These are phyloP conservation scores for Solen grandis DNA, from an alignment of 1,140 invertebrate genomes.

Conservation along the genomic window DNA sequence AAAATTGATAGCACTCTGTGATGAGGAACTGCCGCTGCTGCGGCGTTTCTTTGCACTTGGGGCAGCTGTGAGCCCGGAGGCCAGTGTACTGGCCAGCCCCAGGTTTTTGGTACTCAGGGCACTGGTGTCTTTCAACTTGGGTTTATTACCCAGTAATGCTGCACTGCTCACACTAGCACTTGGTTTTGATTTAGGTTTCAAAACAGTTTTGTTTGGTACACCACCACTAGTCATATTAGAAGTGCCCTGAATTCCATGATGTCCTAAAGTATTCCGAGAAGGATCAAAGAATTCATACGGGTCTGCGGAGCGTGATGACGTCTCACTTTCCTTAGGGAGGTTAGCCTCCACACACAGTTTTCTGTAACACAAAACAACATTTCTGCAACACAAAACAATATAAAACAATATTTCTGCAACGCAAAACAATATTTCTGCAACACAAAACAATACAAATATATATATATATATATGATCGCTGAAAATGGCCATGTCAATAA, in stretches of 20 bases:
- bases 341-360: constrained; percentile 78
- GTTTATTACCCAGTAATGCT: constrained; percentile 45
- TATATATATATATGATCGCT: too few relatives aligned
- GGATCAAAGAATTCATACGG: constrained; percentile 77
- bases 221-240: constrained; percentile 22
- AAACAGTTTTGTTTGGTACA: constrained; percentile 52
- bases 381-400: too few relatives aligned
- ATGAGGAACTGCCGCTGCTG: constrained; percentile 55
- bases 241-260: constrained; percentile 49
- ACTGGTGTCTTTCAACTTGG: constrained; percentile 49
- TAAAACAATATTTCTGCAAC: too few relatives aligned
- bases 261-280: constrained; percentile 31
- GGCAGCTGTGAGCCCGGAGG: constrained; percentile 32
- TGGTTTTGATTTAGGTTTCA: constrained; percentile 65
- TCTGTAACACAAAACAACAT: constrained; percentile 66
- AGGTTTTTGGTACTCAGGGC: background rate
- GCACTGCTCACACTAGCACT: constrained; percentile 46
- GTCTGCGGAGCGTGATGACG: constrained; percentile 68
- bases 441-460: too few relatives aligned
- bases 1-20: constrained; percentile 39
- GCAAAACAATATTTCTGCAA: too few relatives aligned
- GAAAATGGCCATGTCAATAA: too few relatives aligned
- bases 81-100: constrained; percentile 42
- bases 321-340: constrained; percentile 73
- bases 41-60: constrained; percentile 66